Conservation (phyloP, 2,888 invertebrate genomes). For the Lasioglossum oenotherae region DNA sequence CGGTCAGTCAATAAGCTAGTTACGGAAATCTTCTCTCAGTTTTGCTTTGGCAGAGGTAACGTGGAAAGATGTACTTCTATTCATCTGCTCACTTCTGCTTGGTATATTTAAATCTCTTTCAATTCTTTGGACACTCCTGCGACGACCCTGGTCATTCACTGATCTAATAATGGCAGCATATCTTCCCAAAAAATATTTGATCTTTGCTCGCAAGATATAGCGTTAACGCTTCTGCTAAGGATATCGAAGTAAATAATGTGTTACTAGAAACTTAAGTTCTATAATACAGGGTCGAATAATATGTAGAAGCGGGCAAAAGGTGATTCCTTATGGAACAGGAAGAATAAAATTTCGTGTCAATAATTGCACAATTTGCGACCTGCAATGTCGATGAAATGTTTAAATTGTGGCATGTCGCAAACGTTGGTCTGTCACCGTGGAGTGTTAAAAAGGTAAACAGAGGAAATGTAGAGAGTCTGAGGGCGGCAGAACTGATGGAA, state of each 20-base stretch:
- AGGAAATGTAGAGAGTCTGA: background rate
- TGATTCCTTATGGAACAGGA: no score
- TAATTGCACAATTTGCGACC: background rate
- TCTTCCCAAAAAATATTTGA: background rate
- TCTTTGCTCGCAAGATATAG: no score
- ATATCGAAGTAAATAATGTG: no score
- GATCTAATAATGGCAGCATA: background rate
- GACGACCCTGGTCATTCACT: no score
- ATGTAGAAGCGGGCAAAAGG: no score
- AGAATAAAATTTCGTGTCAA: no score
- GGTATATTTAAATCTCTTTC: background rate
- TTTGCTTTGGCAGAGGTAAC: background rate
- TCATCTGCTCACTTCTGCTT: background rate
- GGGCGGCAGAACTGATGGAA: constrained; percentile 3
- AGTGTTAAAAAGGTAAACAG: background rate
- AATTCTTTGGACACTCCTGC: background rate
- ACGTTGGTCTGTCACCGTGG: background rate
- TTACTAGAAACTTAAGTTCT: no score
- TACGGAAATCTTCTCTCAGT: background rate
- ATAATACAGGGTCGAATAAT: no score
- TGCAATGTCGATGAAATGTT: background rate
- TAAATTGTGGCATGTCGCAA: background rate
- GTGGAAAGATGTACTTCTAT: background rate
- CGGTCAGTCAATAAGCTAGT: background rate
- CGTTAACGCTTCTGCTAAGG: no score